A percentile compares a stretch with the other conserved stretches of the same genome.
phyloP scores from a whole-genome alignment of 1,140 invertebrate genomes.

The Nephila pilipes region DNA sequence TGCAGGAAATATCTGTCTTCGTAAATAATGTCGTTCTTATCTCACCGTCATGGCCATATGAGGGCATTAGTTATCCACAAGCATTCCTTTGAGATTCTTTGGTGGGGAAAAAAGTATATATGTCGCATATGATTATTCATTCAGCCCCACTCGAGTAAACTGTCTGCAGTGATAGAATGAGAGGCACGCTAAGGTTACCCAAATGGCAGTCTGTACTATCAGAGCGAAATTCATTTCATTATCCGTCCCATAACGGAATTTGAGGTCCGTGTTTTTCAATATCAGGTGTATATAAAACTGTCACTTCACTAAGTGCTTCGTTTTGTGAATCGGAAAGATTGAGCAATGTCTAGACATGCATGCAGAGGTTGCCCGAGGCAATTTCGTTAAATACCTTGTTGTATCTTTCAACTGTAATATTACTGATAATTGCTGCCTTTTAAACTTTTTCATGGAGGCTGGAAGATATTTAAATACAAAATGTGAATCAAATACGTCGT shows the following conservation, averaged over 20 bases:
- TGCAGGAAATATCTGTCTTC: slow-evolving; percentile 37
- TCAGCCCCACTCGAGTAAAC: slow-evolving; percentile 7
- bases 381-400: not conserved
- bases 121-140: slow-evolving; percentile 35
- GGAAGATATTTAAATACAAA: too few species aligned
- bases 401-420: not conserved
- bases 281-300: not conserved
- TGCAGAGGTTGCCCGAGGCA: not conserved
- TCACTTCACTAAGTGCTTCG: not conserved
- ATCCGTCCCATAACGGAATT: not conserved
- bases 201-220: not conserved
- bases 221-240: not conserved
- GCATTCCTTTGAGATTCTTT: slow-evolving; percentile 2
- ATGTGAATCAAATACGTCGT: too few species aligned
- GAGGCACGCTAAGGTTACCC: not conserved
- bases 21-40: slow-evolving; percentile 51
- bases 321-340: not conserved
- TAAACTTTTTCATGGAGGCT: too few species aligned
- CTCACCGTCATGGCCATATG: not conserved
- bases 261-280: not conserved
- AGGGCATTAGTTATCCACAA: slow-evolving; percentile 24
- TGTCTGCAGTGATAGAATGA: not conserved
- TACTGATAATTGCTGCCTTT: not conserved
- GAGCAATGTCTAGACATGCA: not conserved
- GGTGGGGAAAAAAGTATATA: not conserved